A percentile compares a stretch with the other conserved stretches of the same genome.
These are phyloP conservation scores for Gila orcuttii DNA, from an alignment of 2,113 vertebrate genomes.

Conservation along the genomic window DNA sequence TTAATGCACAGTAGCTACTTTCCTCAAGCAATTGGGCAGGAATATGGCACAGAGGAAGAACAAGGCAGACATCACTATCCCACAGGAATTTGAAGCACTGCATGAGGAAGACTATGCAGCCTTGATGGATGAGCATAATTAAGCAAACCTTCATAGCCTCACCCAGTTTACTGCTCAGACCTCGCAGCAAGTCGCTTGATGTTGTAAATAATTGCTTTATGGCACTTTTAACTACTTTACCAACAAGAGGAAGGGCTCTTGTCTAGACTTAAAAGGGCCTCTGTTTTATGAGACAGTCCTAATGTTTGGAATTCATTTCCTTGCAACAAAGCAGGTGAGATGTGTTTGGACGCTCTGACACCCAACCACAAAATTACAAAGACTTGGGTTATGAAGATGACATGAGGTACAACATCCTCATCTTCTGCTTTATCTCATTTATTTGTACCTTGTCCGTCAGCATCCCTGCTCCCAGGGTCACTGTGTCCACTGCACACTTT, in stretches of 20 bases:
- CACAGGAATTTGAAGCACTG: constrained; percentile 72
- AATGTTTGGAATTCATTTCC: constrained; percentile 72
- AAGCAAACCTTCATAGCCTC: constrained; percentile 71
- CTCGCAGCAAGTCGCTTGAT: constrained; percentile 67
- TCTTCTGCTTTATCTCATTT: neutral
- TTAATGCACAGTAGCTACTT: neutral
- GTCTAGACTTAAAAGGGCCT: constrained; percentile 76
- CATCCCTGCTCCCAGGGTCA: neutral
- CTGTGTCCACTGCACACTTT: constrained; percentile 1
- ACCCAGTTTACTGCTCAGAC: constrained; percentile 70
- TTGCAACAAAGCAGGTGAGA: constrained; percentile 64
- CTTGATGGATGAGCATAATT: constrained; percentile 74
- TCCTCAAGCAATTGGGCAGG: constrained; percentile 53
- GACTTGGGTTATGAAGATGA: neutral
- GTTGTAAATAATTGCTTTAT: constrained; percentile 75
- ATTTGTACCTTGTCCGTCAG: neutral
- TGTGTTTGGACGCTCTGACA: constrained; percentile 51
- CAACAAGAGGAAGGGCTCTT: constrained; percentile 77
- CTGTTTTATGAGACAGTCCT: constrained; percentile 71
- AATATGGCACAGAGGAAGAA: constrained; percentile 56
- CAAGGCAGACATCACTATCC: constrained; percentile 58
- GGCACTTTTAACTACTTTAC: constrained; percentile 77
- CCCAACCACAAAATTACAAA: constrained; percentile 1
- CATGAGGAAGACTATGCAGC: constrained; percentile 68
- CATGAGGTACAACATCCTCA: neutral